phyloP scores from a whole-genome alignment of 2,113 vertebrate species.

The Porphyrio hochstetteri region DNA sequence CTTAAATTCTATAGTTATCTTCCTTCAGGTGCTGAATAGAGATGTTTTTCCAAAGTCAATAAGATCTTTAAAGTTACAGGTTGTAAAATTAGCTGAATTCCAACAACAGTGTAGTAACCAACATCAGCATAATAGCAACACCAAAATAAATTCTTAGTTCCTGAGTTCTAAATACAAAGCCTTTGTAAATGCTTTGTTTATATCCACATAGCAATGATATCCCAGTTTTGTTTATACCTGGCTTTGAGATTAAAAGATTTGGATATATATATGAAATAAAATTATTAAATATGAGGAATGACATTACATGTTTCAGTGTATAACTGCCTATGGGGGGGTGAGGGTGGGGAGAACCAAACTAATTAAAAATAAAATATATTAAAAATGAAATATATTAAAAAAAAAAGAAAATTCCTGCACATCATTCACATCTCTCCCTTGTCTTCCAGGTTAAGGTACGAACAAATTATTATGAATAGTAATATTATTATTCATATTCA shows the following conservation, averaged over 20 bases:
- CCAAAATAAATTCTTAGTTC: neutral
- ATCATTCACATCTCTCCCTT: neutral
- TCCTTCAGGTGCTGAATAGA: neutral
- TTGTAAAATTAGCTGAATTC: neutral
- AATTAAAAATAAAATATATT: too few species aligned
- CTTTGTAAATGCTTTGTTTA: neutral
- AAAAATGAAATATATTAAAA: too few species aligned
- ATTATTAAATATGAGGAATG: neutral
- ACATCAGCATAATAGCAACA: neutral
- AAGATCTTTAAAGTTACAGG: neutral
- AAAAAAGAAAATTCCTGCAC: neutral
- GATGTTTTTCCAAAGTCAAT: neutral
- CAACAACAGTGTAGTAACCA: neutral
- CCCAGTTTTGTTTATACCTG: neutral
- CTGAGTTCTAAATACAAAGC: neutral
- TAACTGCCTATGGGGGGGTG: neutral
- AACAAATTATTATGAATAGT: neutral
- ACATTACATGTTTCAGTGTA: neutral
- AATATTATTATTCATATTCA: too few species aligned
- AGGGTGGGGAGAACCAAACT: too few species aligned
- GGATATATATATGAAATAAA: neutral
- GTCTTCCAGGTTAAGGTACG: neutral
- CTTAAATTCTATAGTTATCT: neutral
- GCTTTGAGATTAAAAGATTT: neutral
- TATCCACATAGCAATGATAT: neutral